Base-by-base conservation (phyloP, 2,888 invertebrate genomes). In the Fabriciana adippe region DNA sequence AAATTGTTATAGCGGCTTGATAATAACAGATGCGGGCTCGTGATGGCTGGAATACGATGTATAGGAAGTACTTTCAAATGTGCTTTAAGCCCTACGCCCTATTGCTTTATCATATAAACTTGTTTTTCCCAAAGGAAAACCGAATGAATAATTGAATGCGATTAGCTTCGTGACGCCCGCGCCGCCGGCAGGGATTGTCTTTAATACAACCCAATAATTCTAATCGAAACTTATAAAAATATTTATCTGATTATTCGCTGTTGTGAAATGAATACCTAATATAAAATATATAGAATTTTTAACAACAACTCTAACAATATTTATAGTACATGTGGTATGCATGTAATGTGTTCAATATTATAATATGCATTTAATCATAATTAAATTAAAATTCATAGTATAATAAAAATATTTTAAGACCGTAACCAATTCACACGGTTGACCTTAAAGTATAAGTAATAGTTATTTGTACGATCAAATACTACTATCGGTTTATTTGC, bases 1-100 rank as follows among this genome's bases (percentile, higher is more conserved):
- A 86, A 87, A 87, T 88, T 86, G 86, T 87, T 88, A 83, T 80
- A 84, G 87, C 86, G 87, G 85, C 84, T 84, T 84, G 80, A 86
- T 89, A 89, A 88, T 89, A 86, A 85, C 80, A 87, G 86, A 85
- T 83, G 84, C 76, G 80, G 81, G 81, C 80, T 84, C 84, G 85
- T 87, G 87, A 85, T 84, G 82, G 80, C 79, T 80, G 79, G 71
- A 74, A 53, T 55, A 57, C 57, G 55, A 65, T 48, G 45, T 64
- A 68, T 55, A 61, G 47, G 60, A 66, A 64, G 51, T 55, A 56
- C 54, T 67, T 54, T 50, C 16, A 41, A 41, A 55, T 56, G 45
- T 70, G 54, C 55, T 61, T 64, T 18, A 67, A 57, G 55, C 45
- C 15, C 21, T n/a, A 45, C 55, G 48, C 62, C 50, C 54, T 41